Percentiles rank a stretch among this genome's conserved stretches.
These are phyloP conservation scores for Caenorhabditis sulstoni DNA, from an alignment of 2,888 invertebrate species.

Conservation along the genomic window DNA sequence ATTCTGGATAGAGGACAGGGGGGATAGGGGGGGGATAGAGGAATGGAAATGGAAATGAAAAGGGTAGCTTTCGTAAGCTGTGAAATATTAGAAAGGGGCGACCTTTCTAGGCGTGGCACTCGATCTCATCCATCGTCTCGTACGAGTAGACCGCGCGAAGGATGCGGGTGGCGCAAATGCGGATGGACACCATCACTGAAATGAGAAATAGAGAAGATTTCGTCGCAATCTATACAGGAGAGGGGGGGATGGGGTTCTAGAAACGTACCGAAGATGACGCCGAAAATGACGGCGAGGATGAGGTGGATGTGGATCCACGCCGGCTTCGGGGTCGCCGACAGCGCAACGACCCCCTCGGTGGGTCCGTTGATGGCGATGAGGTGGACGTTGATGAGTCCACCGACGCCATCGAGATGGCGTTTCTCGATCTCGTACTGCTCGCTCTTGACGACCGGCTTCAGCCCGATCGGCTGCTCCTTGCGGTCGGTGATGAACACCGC, in stretches of 20 bases:
- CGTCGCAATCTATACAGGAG: background rate
- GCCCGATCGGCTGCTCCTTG: slow-evolving; percentile 6
- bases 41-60: no score
- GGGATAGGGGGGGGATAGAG: no score
- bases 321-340: background rate
- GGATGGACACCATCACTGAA: slow-evolving; percentile 30
- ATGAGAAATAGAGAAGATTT: background rate
- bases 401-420: background rate
- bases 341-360: background rate
- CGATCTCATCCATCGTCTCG: slow-evolving; percentile 15
- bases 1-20: no score
- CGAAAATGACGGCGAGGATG: slow-evolving; percentile 1
- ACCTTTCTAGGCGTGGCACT: background rate
- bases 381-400: slow-evolving; percentile 6
- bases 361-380: slow-evolving; percentile 11
- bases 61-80: no score
- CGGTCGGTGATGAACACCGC: slow-evolving; percentile 2
- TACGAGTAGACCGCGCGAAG: slow-evolving; percentile 26
- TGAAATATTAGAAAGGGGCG: no score
- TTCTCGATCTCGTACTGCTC: slow-evolving; percentile 6
- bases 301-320: slow-evolving; percentile 15
- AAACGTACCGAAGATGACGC: slow-evolving; percentile 10
- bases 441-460: slow-evolving; percentile 3
- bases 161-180: slow-evolving; percentile 9
- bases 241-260: background rate